Evolutionary conservation across 2,113 vertebrate species (phyloP).

Genomic region (Pedetes capensis): DNA sequence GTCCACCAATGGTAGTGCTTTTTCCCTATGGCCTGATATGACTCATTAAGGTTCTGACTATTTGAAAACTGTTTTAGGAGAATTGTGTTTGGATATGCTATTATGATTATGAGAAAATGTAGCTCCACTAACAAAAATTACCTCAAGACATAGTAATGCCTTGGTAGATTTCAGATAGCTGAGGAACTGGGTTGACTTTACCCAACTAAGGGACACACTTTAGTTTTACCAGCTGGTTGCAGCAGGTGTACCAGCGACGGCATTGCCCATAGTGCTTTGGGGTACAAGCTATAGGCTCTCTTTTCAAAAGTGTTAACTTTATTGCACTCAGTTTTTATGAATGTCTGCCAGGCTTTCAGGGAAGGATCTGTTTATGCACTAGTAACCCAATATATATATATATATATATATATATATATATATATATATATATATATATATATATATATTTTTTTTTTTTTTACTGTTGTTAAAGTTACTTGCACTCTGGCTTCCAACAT

Average conservation of each 20-base stretch:
- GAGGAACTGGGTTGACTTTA: neutral
- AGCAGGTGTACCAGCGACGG: neutral
- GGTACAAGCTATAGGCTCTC: neutral
- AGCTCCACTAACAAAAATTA: neutral
- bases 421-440: too few relatives aligned
- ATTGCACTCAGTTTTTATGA: neutral
- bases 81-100: neutral
- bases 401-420: too few relatives aligned
- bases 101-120: neutral
- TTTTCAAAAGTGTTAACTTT: neutral
- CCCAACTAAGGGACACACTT: neutral
- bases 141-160: neutral
- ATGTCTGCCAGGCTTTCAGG: neutral
- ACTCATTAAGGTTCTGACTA: neutral
- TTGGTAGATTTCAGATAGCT: neutral
- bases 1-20: neutral
- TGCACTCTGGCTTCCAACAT: neutral
- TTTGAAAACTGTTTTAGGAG: neutral
- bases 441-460: too few relatives aligned
- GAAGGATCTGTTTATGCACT: neutral
- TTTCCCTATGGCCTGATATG: neutral
- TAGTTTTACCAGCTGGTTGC: neutral
- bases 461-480: neutral
- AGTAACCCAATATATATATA: neutral
- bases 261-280: neutral